Conservation (phyloP, 2,113 vertebrate species). For the Pangasianodon hypophthalmus region DNA sequence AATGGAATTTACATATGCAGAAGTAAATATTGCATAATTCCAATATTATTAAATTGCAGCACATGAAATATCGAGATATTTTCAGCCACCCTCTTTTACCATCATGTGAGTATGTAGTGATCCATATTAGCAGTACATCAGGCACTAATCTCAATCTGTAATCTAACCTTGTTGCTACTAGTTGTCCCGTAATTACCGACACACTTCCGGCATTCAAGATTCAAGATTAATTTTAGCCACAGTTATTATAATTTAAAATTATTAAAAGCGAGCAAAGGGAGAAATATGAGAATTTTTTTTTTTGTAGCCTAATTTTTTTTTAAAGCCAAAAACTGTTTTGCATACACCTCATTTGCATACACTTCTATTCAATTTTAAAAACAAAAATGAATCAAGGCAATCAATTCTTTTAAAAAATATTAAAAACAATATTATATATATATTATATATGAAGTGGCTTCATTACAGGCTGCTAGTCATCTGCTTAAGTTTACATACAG, state of each 20-base stretch:
- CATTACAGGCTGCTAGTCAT: conserved; percentile 6
- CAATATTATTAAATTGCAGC: too few relatives aligned
- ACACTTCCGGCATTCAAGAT: too few relatives aligned
- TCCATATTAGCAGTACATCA: background rate
- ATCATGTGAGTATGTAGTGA: too few relatives aligned
- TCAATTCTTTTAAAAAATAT: too few relatives aligned
- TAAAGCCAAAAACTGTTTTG: background rate
- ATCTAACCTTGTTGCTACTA: background rate
- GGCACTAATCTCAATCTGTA: background rate
- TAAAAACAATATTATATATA: too few relatives aligned
- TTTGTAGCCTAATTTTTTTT: background rate
- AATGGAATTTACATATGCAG: too few relatives aligned
- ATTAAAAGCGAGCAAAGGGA: background rate
- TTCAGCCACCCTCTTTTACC: too few relatives aligned
- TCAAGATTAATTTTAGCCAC: background rate
- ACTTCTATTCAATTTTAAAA: background rate
- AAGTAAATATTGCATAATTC: too few relatives aligned
- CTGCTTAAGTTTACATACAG: background rate
- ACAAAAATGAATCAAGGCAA: too few relatives aligned
- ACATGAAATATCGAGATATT: too few relatives aligned
- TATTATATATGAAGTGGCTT: conserved; percentile 14
- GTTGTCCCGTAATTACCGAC: background rate
- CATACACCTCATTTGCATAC: background rate
- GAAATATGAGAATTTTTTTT: background rate
- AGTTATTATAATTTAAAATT: background rate